Base-by-base conservation (phyloP, 2,888 invertebrate genomes). In the Tanytarsus gracilentus region DNA sequence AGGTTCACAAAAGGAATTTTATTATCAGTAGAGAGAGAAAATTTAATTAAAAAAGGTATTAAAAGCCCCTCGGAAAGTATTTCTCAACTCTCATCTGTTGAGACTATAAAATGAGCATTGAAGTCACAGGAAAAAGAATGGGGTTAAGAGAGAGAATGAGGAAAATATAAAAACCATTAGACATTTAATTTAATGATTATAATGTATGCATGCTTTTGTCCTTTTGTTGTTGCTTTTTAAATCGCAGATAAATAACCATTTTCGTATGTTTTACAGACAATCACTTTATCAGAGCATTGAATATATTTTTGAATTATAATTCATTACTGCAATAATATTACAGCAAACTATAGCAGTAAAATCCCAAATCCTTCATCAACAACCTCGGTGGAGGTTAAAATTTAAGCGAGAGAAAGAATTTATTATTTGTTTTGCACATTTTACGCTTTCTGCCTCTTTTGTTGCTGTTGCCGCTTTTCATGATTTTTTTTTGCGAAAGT, bases 11-110 rank as follows among this genome's bases (percentile, higher is more conserved):
- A 44, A 18, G 36, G 36, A 36, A 36, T 36, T 36, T 36, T 36
- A 36, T 36, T 36, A 36, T 36, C 11, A 16, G 36, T 36, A 33
- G 33, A 11, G 33, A 27, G 44, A 48, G 29, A 30, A 40, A 58
- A 58, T 58, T 58, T 58, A 58, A 58, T 58, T 58, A 58, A 58
- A 58, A 58, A 58, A 58, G 58, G 58, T 48, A 58, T 44, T 58
- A 58, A 40, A 39, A 36, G 26, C 18, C 29, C 7, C 18, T 36
- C 36, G 36, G 36, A 36, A 21, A 55, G 26, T 23, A 23, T 58
- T 40, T 36, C 40, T 56, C n/a, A n/a, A n/a, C n/a, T n/a, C n/a
- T n/a, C 40, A 56, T 40, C 56, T 56, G 56, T 25, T 25, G 49
- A 27, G 49, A 49, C 49, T 33, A 33, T 44, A 44, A 44, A 44